A percentile compares a stretch with the other conserved stretches of the same genome.
phyloP scores from a whole-genome alignment of 23 tunicate species.

The Ascidia mentula region DNA sequence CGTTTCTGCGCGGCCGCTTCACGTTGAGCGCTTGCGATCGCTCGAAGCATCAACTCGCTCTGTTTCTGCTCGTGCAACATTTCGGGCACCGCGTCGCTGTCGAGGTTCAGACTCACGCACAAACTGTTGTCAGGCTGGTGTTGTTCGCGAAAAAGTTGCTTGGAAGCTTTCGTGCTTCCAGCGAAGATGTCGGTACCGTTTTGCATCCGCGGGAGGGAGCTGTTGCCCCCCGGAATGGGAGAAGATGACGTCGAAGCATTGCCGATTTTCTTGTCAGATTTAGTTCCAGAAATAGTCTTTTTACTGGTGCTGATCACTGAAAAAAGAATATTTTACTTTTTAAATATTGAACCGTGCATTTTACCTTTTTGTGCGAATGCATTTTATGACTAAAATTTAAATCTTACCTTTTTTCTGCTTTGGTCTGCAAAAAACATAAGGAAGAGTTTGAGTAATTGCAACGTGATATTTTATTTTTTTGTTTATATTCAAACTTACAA shows the following conservation, averaged over 20 bases:
- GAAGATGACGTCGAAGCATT: background rate
- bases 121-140: slow-evolving; percentile 12
- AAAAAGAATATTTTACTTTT: background rate
- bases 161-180: background rate
- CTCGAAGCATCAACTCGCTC: slow-evolving; percentile 25
- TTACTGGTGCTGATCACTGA: slow-evolving; percentile 14
- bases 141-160: slow-evolving; percentile 22
- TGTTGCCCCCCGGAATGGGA: background rate
- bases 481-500: slow-evolving; percentile 29
- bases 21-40: slow-evolving; percentile 27
- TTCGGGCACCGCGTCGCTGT: slow-evolving; percentile 20
- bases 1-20: slow-evolving; percentile 6
- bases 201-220: background rate
- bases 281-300: slow-evolving; percentile 5
- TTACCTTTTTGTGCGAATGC: background rate
- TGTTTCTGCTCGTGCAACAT: slow-evolving; percentile 1
- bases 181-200: background rate
- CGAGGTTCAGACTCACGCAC: slow-evolving; percentile 29
- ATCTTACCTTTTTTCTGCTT: slow-evolving; percentile 78
- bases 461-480: too few relatives aligned
- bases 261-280: slow-evolving; percentile 6
- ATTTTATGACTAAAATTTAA: background rate
- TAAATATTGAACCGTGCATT: background rate
- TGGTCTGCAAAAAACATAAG: slow-evolving; percentile 47
- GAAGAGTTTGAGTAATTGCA: too few relatives aligned